A percentile compares a stretch with the other conserved stretches of the same genome.
These are phyloP conservation scores for Montipora sp. DNA, from an alignment of 64 coral and sea anemone species.

Conservation along the genomic window DNA sequence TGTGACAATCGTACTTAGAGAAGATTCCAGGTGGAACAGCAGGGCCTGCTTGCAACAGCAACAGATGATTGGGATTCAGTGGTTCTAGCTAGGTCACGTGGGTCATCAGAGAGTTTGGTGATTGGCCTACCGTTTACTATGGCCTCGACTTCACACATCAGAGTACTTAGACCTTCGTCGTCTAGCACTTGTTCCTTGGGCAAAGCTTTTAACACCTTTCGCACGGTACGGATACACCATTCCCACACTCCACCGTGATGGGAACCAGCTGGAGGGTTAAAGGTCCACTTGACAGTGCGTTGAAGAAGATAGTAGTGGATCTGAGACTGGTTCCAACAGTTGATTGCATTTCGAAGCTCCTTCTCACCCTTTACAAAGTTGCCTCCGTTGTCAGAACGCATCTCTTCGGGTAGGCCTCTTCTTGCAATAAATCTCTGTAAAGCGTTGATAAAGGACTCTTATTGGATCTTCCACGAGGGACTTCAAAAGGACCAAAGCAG, in stretches of 20 bases:
- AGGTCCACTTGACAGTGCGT: background rate
- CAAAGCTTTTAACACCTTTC: conserved; percentile 5
- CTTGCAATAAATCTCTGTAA: conserved; percentile 4
- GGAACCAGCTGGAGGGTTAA: background rate
- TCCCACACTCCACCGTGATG: too few species aligned
- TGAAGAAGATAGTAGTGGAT: background rate
- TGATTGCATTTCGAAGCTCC: conserved; percentile 6
- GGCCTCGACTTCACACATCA: background rate
- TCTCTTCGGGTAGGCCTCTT: background rate
- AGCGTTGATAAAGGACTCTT: background rate
- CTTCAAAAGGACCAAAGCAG: background rate
- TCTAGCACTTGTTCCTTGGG: background rate
- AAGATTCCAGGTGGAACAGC: background rate
- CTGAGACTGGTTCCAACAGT: conserved; percentile 14
- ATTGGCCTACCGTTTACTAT: background rate
- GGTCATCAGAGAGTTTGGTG: background rate
- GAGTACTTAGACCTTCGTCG: too few species aligned
- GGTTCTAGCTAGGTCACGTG: background rate
- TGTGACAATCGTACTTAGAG: background rate
- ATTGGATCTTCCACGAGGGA: background rate
- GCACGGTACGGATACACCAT: too few species aligned
- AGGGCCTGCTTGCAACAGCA: background rate
- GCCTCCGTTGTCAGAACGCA: too few species aligned
- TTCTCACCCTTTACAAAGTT: background rate
- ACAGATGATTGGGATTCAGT: background rate